Evolutionary conservation across 2,888 invertebrate genomes (phyloP).

Genomic region (Lagria hirta): DNA sequence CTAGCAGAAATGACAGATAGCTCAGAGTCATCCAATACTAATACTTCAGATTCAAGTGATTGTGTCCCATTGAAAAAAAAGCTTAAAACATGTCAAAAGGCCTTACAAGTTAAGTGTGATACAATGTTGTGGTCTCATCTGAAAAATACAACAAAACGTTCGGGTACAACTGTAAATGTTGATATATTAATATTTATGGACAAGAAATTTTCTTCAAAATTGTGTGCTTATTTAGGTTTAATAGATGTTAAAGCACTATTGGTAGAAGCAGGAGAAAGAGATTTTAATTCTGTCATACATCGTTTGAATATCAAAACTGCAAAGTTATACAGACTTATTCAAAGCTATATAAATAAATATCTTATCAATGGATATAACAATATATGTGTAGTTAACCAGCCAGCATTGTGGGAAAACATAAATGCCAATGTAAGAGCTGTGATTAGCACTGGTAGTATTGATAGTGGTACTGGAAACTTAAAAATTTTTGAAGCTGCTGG

Average conservation of each 20-base stretch:
- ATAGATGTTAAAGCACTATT: constrained; percentile 19
- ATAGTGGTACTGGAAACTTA: background rate
- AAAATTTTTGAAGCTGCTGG: constrained; percentile 1
- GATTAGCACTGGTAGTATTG: constrained; percentile 1
- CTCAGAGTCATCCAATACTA: constrained; percentile 13
- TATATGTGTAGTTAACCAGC: constrained; percentile 10
- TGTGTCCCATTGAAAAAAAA: constrained; percentile 10
- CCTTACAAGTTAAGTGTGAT: constrained; percentile 13
- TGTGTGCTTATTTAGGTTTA: constrained; percentile 19
- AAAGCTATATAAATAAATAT: constrained; percentile 12
- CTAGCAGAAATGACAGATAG: constrained; percentile 8
- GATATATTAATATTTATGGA: constrained; percentile 16
- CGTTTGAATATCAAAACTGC: constrained; percentile 24
- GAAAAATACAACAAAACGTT: background rate
- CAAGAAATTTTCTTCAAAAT: constrained; percentile 7
- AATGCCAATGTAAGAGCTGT: constrained; percentile 10
- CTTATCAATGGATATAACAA: constrained; percentile 10
- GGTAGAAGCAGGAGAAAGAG: constrained; percentile 8
- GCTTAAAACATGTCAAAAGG: constrained; percentile 14
- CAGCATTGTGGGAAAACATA: constrained; percentile 15
- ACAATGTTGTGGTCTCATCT: constrained; percentile 9
- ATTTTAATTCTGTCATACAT: constrained; percentile 7
- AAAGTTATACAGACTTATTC: constrained; percentile 19
- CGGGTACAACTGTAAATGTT: constrained; percentile 9
- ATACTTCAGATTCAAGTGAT: constrained; percentile 9